phyloP scores from a whole-genome alignment of 1,140 invertebrate genomes.

The Diachasmimorpha longicaudata region DNA sequence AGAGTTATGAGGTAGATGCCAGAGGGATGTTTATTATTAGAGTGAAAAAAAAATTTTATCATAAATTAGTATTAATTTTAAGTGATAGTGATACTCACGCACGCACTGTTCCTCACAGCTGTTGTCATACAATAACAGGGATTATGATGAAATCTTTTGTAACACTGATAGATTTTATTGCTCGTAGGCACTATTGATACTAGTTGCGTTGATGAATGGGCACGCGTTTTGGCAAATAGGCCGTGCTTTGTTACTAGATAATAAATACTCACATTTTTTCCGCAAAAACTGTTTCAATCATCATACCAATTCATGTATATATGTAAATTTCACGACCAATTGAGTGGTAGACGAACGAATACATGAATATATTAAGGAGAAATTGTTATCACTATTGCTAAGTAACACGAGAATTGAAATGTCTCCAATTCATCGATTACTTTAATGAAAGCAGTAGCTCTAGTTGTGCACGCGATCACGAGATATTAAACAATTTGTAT shows the following conservation, averaged over 20 bases:
- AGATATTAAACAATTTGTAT: not conserved
- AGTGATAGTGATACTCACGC: not conserved
- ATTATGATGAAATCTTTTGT: not conserved
- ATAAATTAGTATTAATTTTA: constrained; percentile 1
- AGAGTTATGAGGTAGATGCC: not conserved
- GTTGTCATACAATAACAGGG: not conserved
- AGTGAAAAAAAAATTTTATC: not conserved
- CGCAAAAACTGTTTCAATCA: not conserved
- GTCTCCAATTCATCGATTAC: not conserved
- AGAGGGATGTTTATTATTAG: not conserved
- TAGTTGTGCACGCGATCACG: not conserved
- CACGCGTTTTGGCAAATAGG: constrained; percentile 20
- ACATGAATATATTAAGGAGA: not conserved
- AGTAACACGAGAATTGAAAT: constrained; percentile 14
- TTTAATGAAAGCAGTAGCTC: not conserved
- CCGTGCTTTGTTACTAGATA: constrained; percentile 13
- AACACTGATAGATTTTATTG: not conserved
- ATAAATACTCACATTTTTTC: not conserved
- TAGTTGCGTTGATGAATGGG: constrained; percentile 19
- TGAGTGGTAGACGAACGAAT: not conserved
- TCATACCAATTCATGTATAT: constrained; percentile 26
- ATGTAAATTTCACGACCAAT: constrained; percentile 25
- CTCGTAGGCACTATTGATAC: not conserved
- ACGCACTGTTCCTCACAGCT: constrained; percentile 8
- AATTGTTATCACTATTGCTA: constrained; percentile 23